Conservation (phyloP, 2,888 invertebrate species). For the Watsonalla cultraria region DNA sequence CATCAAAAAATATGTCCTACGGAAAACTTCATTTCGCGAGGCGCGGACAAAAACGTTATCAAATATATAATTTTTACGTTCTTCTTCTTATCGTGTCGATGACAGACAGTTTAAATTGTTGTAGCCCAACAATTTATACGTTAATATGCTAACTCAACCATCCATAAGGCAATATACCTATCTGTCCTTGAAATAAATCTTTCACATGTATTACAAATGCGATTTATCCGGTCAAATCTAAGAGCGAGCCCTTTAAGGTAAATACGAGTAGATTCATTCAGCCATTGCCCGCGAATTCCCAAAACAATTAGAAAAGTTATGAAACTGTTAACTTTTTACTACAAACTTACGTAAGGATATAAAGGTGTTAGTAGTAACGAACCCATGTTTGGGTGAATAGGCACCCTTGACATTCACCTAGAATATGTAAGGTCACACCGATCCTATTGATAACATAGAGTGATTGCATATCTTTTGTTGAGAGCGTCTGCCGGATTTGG, state of each 20-base stretch:
- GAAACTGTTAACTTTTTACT: neutral
- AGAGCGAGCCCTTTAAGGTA: neutral
- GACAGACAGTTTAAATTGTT: no score
- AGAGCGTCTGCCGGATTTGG: neutral
- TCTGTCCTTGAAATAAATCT: no score
- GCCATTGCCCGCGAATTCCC: neutral
- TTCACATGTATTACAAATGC: no score
- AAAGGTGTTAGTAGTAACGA: neutral
- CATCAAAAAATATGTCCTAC: no score
- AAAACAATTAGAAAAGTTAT: neutral
- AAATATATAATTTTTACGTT: no score
- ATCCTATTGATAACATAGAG: neutral
- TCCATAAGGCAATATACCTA: no score
- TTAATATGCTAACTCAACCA: no score
- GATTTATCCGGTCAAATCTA: neutral
- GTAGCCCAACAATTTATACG: no score
- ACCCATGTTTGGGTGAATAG: neutral
- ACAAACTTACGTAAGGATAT: neutral
- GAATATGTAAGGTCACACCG: conserved; percentile 13
- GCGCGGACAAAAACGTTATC: no score
- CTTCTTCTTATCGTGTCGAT: no score
- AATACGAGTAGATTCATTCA: neutral
- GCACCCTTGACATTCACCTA: conserved; percentile 22
- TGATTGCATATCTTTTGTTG: neutral
- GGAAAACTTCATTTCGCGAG: no score